Percentiles rank a stretch among this genome's conserved stretches.
Evolutionary conservation across 2,113 vertebrate genomes (phyloP).

Genomic region (Hydrolagus affinis): DNA sequence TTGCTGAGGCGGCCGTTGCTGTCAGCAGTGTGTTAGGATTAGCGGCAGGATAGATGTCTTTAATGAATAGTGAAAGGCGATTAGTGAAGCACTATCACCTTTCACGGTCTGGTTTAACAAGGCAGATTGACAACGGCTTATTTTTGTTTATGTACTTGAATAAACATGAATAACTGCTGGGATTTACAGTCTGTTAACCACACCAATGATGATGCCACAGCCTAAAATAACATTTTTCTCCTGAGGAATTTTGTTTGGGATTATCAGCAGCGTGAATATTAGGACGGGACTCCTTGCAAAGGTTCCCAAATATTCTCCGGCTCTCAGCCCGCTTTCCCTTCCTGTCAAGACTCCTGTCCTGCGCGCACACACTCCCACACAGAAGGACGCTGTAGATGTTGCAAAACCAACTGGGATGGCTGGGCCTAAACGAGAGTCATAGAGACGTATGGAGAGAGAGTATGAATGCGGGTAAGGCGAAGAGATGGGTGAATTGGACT

Average conservation of each 20-base stretch:
- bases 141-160: conserved; percentile 60
- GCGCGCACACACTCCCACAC: too few relatives aligned
- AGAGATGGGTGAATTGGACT: too few relatives aligned
- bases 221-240: neutral
- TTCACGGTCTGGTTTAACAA: conserved; percentile 48
- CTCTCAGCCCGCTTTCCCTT: too few relatives aligned
- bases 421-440: too few relatives aligned
- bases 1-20: conserved; percentile 42
- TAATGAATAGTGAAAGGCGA: conserved; percentile 60
- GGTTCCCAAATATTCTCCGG: too few relatives aligned
- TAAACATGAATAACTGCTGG: conserved; percentile 49
- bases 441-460: too few relatives aligned
- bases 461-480: too few relatives aligned
- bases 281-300: too few relatives aligned
- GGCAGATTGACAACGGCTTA: conserved; percentile 52
- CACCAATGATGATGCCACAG: neutral
- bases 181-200: conserved; percentile 23
- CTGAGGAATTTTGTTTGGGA: neutral
- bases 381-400: too few relatives aligned
- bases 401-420: too few relatives aligned
- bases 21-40: conserved; percentile 59
- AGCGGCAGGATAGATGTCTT: conserved; percentile 53
- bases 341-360: too few relatives aligned
- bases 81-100: conserved; percentile 54
- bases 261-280: too few relatives aligned